Base-by-base conservation (phyloP, 2,888 invertebrate species). In the Chloroclysta siterata region DNA sequence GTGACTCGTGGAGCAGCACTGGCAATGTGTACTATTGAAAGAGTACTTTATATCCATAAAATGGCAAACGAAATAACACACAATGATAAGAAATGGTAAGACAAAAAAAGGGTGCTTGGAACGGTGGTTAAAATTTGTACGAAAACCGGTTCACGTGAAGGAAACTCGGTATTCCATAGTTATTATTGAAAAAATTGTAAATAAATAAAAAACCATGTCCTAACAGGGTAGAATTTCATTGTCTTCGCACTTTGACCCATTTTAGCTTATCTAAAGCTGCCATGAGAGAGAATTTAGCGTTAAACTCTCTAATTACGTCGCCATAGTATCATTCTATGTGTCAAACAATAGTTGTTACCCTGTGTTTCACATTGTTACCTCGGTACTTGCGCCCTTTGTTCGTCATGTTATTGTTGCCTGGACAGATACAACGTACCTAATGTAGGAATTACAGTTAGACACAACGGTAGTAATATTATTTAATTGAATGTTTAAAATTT, bases 371-470 rank as follows among this genome's bases (percentile, higher is more conserved):
- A 82, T 83, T 86, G 87, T 87, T 83, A 78, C 74, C 72, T 73
- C 74, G 70, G 65, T 82, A 81, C 83, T 77, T 76, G 79, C 60
- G 68, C 74, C 77, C 77, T 83, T 87, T 88, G 87, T 87, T 87
- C 77, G 69, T 75, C 66, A 73, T 79, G 76, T 76, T 79, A 78
- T 69, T 71, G 70, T 72, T 64, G 28, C 56, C 63, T 55, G 53
- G 53, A 13, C 62, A 61, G 63, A 66, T 64, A 67, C 63, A 64
- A 46, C 58, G 53, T 44, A 42, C 5, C n/a, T 46, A 44, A 51
- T 53, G 48, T 52, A 62, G 47, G 52, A 66, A 68, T 56, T 61
- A 70, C 68, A 69, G 66, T 66, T 72, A 71, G 13, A 53, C 50
- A 67, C 51, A 39, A 52, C 53, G 46, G 47, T 57, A 52, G 4